Evolutionary conservation across 2,113 vertebrate species (phyloP).

Genomic region (Promerops cafer): DNA sequence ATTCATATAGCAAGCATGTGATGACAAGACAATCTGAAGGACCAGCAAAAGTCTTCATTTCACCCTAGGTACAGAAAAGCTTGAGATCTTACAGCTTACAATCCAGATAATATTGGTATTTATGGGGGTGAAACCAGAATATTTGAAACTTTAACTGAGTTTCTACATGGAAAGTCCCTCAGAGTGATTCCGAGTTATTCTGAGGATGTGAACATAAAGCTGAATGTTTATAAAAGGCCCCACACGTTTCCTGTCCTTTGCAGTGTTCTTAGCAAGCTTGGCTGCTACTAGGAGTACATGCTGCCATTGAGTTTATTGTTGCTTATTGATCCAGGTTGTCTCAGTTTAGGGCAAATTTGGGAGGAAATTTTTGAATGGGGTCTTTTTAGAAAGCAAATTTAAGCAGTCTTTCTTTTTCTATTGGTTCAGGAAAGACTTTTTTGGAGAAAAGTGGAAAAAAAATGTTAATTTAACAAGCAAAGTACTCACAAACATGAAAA

Average conservation of each 20-base stretch:
- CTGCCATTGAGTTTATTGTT: background rate
- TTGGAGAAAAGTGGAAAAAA: background rate
- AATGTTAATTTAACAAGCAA: background rate
- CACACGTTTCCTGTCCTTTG: background rate
- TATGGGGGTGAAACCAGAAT: background rate
- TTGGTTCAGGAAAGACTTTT: too few relatives aligned
- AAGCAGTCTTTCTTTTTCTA: background rate
- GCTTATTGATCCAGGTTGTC: background rate
- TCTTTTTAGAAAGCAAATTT: background rate
- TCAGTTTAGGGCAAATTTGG: background rate
- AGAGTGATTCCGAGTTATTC: background rate
- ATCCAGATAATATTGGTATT: background rate
- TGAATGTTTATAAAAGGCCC: background rate
- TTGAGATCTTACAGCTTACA: background rate
- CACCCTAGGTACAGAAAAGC: background rate
- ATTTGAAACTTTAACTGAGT: background rate
- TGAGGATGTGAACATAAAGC: background rate
- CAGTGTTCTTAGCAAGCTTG: background rate
- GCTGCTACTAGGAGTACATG: background rate
- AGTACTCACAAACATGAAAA: background rate
- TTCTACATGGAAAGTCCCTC: background rate
- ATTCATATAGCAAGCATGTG: background rate
- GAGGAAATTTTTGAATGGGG: rapidly evolving
- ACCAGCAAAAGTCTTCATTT: background rate
- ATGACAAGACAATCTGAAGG: background rate